phyloP scores from a whole-genome alignment of 2,888 invertebrate species.

The Chymomyza procnemis region DNA sequence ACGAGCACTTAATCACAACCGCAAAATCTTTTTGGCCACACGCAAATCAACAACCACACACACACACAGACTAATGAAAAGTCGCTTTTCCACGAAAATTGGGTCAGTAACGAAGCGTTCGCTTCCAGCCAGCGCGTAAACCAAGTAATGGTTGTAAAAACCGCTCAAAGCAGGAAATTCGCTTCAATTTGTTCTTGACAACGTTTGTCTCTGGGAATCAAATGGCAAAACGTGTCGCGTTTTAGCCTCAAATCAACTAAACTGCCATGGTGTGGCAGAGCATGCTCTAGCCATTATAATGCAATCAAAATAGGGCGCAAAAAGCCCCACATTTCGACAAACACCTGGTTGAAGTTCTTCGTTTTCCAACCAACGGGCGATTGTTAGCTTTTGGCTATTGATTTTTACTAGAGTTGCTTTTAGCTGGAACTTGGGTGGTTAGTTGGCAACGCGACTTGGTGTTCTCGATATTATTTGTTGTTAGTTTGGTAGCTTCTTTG shows the following conservation, averaged over 20 bases:
- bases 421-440: conserved; percentile 34
- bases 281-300: not conserved
- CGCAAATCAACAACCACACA: conserved; percentile 22
- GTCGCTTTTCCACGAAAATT: conserved; percentile 65
- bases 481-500: not conserved
- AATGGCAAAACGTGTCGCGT: conserved; percentile 67
- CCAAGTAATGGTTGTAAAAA: conserved; percentile 7
- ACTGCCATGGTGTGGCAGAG: not conserved
- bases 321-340: not conserved
- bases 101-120: conserved; percentile 47
- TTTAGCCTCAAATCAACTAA: conserved; percentile 3
- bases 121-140: not conserved
- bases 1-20: conserved; percentile 48
- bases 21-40: conserved; percentile 36
- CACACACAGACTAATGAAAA: conserved; percentile 58
- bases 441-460: conserved; percentile 58
- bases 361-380: conserved; percentile 1
- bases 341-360: not conserved
- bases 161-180: conserved; percentile 53
- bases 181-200: conserved; percentile 55
- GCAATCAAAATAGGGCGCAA: conserved; percentile 23
- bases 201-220: conserved; percentile 50
- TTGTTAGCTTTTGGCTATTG: conserved; percentile 41
- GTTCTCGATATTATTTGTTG: conserved; percentile 28
- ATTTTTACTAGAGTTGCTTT: conserved; percentile 55